Base-by-base conservation (phyloP, 2,113 vertebrate genomes). In the Perca fluviatilis region DNA sequence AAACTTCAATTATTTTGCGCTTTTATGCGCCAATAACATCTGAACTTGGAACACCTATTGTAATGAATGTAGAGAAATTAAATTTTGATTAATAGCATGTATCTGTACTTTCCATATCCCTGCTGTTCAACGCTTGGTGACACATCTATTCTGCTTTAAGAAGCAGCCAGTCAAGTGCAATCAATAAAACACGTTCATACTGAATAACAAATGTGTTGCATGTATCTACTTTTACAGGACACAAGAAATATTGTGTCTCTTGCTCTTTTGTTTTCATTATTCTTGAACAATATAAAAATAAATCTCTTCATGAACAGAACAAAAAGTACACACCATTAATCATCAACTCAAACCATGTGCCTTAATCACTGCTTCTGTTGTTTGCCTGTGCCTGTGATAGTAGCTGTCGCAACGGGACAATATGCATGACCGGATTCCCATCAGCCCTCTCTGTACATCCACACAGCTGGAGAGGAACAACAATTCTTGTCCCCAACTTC, bases 301-400 rank as follows among this genome's bases (percentile, higher is more conserved):
- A 2, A 36, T 84, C 51, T 75, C 60, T 64, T 53, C n/a, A 80
- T 71, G 51, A 16, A 78, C 51, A 7, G 30, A 67, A 58, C 66
- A 64, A 46, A 77, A 70, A 74, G 56, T 19, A 73, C 80, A 85
- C 75, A 40, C 47, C 69, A 84, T 92, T 94, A 90, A 92, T 90
- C 85, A 89, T 76, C 69, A 64, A 46, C 66, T 82, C 61, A 70
- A 74, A 80, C 53, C 73, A 53, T 18, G 47, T 21, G 40, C 56
- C 50, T 87, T 84, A 82, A 83, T 87, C 57, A 53, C 63, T 23
- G 53, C 63, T 46, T 79, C 33, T 62, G 60, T 71, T 27, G 27
- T 63, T 72, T 19, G 72, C 68, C 78, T 15, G 51, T 23, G 30
- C 18, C 75, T 27, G 70, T 61, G 36, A 65, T 67, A 76, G 82